phyloP scores from a whole-genome alignment of 2,113 vertebrate genomes.

The Bombycilla garrulus region DNA sequence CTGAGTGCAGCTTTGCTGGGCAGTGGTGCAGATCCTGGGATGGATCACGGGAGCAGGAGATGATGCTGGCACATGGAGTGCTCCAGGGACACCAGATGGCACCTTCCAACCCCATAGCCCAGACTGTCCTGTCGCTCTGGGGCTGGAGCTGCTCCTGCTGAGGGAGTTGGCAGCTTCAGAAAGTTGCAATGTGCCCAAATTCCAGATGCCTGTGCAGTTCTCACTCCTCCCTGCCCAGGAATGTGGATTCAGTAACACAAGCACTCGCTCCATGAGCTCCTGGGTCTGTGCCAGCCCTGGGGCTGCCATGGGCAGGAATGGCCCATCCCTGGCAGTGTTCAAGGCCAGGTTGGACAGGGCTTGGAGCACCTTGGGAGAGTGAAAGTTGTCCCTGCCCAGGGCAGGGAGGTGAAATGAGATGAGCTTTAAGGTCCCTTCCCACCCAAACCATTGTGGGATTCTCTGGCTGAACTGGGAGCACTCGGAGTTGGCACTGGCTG shows the following conservation, averaged over 20 bases:
- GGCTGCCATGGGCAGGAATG: not conserved
- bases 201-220: not conserved
- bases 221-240: not conserved
- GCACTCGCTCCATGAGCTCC: not conserved
- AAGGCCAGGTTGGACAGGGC: not conserved
- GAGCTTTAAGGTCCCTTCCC: not conserved
- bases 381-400: not conserved
- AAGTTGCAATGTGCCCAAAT: not conserved
- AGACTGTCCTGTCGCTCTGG: not conserved
- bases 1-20: not conserved
- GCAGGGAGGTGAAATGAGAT: not conserved
- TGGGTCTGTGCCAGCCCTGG: not conserved
- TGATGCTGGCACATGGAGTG: not conserved
- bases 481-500: fast-evolving
- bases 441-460: not conserved
- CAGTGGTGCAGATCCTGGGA: not conserved
- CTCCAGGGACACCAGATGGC: not conserved
- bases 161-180: not conserved
- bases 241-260: not conserved
- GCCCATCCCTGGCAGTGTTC: not conserved
- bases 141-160: not conserved
- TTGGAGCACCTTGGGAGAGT: not conserved
- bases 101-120: fast-evolving
- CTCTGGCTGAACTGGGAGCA: not conserved
- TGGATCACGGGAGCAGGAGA: not conserved